These are phyloP conservation scores for Porphyrio hochstetteri DNA, from an alignment of 2,113 vertebrate genomes.

Conservation along the genomic window DNA sequence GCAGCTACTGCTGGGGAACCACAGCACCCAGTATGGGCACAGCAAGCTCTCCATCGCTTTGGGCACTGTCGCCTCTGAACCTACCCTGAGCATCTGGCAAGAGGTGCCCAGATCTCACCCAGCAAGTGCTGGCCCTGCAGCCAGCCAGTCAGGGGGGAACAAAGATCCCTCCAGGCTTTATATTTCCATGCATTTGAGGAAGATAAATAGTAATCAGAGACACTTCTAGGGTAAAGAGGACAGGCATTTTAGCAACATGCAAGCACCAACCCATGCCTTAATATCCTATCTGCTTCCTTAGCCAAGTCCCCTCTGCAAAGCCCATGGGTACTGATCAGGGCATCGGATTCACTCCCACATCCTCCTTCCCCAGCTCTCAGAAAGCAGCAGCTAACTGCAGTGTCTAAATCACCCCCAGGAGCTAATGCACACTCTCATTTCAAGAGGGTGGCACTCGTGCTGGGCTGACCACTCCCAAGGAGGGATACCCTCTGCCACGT, in stretches of 20 bases:
- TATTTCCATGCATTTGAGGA: background rate
- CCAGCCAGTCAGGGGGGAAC: background rate
- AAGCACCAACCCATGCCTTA: background rate
- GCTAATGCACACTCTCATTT: background rate
- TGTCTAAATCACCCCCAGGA: background rate
- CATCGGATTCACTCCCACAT: background rate
- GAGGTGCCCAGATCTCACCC: background rate
- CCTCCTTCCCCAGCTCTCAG: background rate
- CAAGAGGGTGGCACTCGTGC: rapidly evolving
- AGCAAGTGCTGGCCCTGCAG: background rate
- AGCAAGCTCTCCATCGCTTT: background rate
- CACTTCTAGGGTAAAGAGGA: background rate
- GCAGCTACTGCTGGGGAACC: rapidly evolving
- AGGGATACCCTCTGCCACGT: background rate
- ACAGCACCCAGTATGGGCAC: background rate
- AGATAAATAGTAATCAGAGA: background rate
- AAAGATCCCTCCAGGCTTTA: background rate
- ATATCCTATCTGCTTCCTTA: background rate
- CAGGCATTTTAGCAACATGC: background rate
- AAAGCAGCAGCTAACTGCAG: background rate
- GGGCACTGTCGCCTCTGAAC: background rate
- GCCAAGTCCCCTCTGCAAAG: background rate
- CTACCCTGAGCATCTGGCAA: background rate
- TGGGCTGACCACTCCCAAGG: background rate
- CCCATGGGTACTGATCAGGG: background rate